These are phyloP conservation scores for Poecilia wingei DNA, from an alignment of 2,797 vertebrate species.

Conservation along the genomic window DNA sequence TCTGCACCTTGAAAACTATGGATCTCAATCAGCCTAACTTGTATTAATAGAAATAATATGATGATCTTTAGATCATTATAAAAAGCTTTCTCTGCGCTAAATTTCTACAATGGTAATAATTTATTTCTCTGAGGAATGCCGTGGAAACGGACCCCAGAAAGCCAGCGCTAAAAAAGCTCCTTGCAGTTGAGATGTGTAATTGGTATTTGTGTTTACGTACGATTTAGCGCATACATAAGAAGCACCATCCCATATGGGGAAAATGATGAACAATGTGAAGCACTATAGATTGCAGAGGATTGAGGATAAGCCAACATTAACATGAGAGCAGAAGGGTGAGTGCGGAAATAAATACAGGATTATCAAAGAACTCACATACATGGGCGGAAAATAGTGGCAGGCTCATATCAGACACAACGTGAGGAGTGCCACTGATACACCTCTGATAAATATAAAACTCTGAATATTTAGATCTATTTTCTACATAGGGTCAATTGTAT, in stretches of 20 bases:
- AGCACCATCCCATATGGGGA: constrained; percentile 37
- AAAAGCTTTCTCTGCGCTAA: not conserved
- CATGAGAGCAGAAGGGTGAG: constrained; percentile 33
- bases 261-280: constrained; percentile 49
- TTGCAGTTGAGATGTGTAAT: not conserved
- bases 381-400: constrained; percentile 35
- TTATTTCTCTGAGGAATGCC: not conserved
- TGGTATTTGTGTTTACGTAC: constrained; percentile 1
- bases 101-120: not conserved
- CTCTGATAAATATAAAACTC: constrained; percentile 1
- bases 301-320: constrained; percentile 62
- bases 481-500: not conserved
- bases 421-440: constrained; percentile 15
- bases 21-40: not conserved
- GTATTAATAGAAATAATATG: not conserved
- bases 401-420: constrained; percentile 26
- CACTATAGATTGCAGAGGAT: constrained; percentile 54
- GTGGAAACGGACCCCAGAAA: not conserved
- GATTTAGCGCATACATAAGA: not conserved
- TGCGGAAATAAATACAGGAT: constrained; percentile 56
- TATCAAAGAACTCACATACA: constrained; percentile 54
- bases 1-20: not conserved
- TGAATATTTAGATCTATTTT: not conserved
- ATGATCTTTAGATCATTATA: not conserved
- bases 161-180: not conserved